Percentiles rank a stretch among this genome's conserved stretches.
These are phyloP conservation scores for Lamellibrachia satsuma DNA, from an alignment of 2,888 invertebrate genomes.

Conservation along the genomic window DNA sequence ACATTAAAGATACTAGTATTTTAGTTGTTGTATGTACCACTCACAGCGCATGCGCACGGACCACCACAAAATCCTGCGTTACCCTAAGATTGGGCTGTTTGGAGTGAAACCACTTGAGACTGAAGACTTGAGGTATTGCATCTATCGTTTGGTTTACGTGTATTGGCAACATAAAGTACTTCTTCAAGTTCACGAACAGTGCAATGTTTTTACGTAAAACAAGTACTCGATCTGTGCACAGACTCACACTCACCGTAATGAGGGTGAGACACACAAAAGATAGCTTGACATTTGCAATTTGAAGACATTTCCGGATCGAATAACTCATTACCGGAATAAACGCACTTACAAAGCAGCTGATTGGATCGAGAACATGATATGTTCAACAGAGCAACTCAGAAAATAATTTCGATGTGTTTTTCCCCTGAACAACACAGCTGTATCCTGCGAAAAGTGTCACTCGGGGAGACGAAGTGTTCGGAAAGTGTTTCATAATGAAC, in stretches of 20 bases:
- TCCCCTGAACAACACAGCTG: too few relatives aligned
- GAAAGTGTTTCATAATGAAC: too few relatives aligned
- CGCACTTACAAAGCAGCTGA: background rate
- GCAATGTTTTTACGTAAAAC: background rate
- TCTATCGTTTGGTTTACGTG: background rate
- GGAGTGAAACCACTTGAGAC: too few relatives aligned
- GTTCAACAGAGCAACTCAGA: background rate
- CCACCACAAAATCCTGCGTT: too few relatives aligned
- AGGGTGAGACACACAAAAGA: background rate
- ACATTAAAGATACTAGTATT: too few relatives aligned
- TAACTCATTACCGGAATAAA: background rate
- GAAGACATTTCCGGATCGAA: conserved; percentile 5
- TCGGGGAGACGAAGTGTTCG: too few relatives aligned
- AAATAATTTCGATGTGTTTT: too few relatives aligned
- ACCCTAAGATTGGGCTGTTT: too few relatives aligned
- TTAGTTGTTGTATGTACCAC: too few relatives aligned
- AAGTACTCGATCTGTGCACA: background rate
- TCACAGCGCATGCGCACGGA: too few relatives aligned
- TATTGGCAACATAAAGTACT: background rate
- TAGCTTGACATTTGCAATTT: conserved; percentile 9
- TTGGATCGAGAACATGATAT: background rate
- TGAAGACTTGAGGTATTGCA: background rate
- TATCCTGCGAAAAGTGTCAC: too few relatives aligned
- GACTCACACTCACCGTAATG: background rate
- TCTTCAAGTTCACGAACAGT: background rate